Evolutionary conservation across 92 coral and sea anemone genomes (phyloP), one percentile per base, ranked within the genome.

Genomic region (Muricea muricata): DNA sequence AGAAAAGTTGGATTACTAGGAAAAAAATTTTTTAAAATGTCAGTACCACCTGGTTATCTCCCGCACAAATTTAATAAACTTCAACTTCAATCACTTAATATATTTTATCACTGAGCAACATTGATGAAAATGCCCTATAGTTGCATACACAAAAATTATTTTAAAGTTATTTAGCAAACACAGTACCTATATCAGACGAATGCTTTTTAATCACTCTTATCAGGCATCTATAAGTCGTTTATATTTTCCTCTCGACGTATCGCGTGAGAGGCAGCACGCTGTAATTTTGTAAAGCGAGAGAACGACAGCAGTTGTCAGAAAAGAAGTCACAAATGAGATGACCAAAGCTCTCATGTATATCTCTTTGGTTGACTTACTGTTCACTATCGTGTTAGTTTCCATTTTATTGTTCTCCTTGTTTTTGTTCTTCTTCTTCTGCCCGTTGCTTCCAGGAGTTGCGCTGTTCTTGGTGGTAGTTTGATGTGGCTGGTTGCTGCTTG

Each of bases 291-390:
- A 75, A 48, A 75, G 65, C 29, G 32, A 31, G 12, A 75, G 24
- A 13, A 75, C 45, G 2, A 50, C 34, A 75, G 17, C 65, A 29
- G 52, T 45, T 10, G 80, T 75, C 17, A 75, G 50, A 12, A 75
- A 28, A 11, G 80, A 12, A 50, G 80, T 75, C 26, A 29, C 80
- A 75, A 75, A 47, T 26, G 80, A 75, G 31, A 75, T 57, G 13
- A 75, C 23, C 28, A 48, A 29, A 18, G 80, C 18, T 46, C 57
- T 12, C 30, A 50, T 75, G 42, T 75, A 75, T 3, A 75, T 75
- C 1, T 75, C 11, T 29, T 47, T 75, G 65, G 37, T 20, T 10
- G 54, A 18, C 14, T 7, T n/a, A 15, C 54, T 72, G 57, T 30
- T 33, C 37, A 25, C 10, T 68, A 0, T 29, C 11, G 75, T 68